phyloP scores from a whole-genome alignment of 2,113 vertebrate species.

The Onychostoma macrolepis region DNA sequence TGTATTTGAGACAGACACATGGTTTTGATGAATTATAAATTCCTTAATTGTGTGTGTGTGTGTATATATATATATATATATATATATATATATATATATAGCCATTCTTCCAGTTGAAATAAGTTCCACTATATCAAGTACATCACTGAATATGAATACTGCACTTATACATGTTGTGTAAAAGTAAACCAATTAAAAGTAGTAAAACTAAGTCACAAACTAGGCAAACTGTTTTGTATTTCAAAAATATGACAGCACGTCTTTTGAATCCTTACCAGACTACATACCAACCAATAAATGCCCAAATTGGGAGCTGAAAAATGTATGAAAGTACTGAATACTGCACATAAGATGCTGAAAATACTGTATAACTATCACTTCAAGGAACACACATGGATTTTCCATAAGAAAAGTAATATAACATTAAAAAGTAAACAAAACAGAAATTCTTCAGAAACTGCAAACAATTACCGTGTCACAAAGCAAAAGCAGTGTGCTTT shows the following conservation, averaged over 20 bases:
- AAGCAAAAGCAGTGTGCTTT: background rate
- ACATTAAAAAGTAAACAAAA: background rate
- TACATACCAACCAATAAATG: background rate
- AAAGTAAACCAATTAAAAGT: background rate
- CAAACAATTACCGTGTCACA: background rate
- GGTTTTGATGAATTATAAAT: background rate
- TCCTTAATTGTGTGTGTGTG: background rate
- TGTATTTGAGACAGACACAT: background rate
- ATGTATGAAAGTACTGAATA: background rate
- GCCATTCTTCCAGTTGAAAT: background rate
- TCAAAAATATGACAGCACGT: background rate
- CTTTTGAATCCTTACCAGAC: background rate
- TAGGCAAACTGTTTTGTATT: background rate
- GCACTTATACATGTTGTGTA: background rate
- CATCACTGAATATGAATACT: slow-evolving; percentile 4
- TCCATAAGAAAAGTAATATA: background rate
- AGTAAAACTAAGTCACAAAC: background rate
- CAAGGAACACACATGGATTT: background rate
- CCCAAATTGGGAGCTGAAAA: background rate
- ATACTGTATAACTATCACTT: background rate
- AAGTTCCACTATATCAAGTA: background rate
- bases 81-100: too few species aligned
- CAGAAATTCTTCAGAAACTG: background rate
- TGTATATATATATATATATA: too few species aligned
- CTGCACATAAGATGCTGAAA: background rate